Conservation (phyloP, 2,113 vertebrate species). For the Pseudonaja textilis region DNA sequence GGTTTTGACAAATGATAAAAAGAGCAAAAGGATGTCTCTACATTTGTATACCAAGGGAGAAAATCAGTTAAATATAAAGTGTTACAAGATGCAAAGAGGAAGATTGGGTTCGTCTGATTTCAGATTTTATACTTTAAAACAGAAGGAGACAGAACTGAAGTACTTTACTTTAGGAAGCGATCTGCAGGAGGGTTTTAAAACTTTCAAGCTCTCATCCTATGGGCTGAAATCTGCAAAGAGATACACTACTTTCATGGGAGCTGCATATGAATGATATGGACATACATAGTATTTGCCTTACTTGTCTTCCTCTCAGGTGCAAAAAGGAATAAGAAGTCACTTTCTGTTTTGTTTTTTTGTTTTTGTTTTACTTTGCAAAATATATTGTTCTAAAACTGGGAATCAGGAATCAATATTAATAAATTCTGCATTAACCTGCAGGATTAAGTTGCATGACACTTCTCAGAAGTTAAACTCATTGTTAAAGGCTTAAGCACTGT, state of each 20-base stretch:
- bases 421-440: background rate
- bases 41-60: background rate
- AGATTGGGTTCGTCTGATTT: background rate
- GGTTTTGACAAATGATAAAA: background rate
- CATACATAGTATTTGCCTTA: background rate
- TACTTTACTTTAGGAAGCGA: background rate
- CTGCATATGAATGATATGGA: no score
- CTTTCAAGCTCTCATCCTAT: background rate
- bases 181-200: background rate
- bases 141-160: background rate
- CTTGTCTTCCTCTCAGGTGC: background rate
- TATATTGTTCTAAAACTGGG: background rate
- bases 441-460: background rate
- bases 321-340: background rate
- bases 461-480: background rate
- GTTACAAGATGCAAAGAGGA: background rate
- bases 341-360: background rate
- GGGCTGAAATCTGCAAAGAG: background rate
- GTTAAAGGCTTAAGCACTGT: background rate
- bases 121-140: background rate
- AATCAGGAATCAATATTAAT: background rate
- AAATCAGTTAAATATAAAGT: background rate
- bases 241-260: background rate
- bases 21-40: background rate
- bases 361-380: background rate